Conservation (phyloP, 92 coral and sea anemone species). For the Phenganax subtilis region DNA sequence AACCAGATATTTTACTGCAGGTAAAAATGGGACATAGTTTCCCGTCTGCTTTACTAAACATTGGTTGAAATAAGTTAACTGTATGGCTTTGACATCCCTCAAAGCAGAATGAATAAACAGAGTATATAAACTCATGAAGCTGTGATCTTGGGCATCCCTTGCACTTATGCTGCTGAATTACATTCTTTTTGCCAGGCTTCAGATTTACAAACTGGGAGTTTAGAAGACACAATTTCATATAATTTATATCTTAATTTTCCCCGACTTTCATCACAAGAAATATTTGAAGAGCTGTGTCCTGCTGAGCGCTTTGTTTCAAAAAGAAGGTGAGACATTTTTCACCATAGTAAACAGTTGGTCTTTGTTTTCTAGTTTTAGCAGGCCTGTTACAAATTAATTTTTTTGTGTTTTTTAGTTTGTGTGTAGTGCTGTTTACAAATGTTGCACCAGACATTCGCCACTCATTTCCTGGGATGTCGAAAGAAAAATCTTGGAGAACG, state of each 20-base stretch:
- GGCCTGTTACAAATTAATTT: background rate
- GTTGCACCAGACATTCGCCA: conserved; percentile 56
- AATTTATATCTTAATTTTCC: conserved; percentile 74
- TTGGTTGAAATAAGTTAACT: too few relatives aligned
- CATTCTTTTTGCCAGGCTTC: conserved; percentile 54
- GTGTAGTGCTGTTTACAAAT: conserved; percentile 68
- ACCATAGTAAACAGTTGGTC: background rate
- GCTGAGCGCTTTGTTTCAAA: conserved; percentile 77
- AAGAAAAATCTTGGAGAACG: conserved; percentile 48
- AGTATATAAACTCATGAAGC: too few relatives aligned
- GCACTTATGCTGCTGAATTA: too few relatives aligned
- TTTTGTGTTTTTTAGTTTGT: conserved; percentile 55
- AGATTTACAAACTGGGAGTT: conserved; percentile 68
- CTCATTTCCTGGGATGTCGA: conserved; percentile 51
- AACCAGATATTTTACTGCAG: conserved; percentile 71
- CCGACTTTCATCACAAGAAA: conserved; percentile 62
- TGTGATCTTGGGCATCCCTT: too few relatives aligned
- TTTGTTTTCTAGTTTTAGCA: background rate
- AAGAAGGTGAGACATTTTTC: conserved; percentile 50
- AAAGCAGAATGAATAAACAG: too few relatives aligned
- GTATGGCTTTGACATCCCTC: too few relatives aligned
- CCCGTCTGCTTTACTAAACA: background rate
- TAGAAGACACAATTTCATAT: conserved; percentile 58
- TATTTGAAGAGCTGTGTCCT: conserved; percentile 76
- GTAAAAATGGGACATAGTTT: conserved; percentile 31